Percentiles rank a stretch among this genome's conserved stretches.
phyloP scores from a whole-genome alignment of 2,797 vertebrate genomes.

The Coracias cyanogaster region DNA sequence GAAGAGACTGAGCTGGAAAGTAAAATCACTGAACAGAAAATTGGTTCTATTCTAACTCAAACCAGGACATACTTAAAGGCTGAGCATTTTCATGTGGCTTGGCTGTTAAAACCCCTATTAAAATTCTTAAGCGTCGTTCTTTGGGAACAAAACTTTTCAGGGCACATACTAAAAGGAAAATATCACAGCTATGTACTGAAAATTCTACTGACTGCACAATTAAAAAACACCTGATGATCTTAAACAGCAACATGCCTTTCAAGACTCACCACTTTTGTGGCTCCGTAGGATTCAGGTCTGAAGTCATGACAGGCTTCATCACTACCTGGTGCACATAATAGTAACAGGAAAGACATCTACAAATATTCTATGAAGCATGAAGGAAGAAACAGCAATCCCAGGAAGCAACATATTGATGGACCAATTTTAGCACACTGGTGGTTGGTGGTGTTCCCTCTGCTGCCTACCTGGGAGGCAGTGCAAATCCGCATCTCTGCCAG shows the following conservation, averaged over 20 bases:
- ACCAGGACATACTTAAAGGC: background rate
- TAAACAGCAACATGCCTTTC: background rate
- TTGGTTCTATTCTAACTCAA: background rate
- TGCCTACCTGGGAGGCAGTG: background rate
- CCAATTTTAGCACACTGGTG: background rate
- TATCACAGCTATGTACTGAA: background rate
- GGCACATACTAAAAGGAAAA: background rate
- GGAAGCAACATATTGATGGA: background rate
- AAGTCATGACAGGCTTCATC: background rate
- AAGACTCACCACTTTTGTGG: background rate
- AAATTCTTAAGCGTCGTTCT: background rate
- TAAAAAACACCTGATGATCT: background rate
- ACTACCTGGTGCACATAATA: background rate
- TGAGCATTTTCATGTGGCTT: background rate
- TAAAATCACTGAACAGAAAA: background rate
- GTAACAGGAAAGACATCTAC: background rate
- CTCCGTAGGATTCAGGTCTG: background rate
- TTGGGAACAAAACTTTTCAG: background rate
- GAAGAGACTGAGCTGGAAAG: background rate
- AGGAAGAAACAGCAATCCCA: background rate
- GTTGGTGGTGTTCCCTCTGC: background rate
- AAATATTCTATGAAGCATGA: background rate
- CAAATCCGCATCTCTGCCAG: background rate
- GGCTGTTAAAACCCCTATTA: background rate
- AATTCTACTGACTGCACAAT: background rate